phyloP scores from a whole-genome alignment of 1,140 invertebrate species.

The Cydia strobilella region DNA sequence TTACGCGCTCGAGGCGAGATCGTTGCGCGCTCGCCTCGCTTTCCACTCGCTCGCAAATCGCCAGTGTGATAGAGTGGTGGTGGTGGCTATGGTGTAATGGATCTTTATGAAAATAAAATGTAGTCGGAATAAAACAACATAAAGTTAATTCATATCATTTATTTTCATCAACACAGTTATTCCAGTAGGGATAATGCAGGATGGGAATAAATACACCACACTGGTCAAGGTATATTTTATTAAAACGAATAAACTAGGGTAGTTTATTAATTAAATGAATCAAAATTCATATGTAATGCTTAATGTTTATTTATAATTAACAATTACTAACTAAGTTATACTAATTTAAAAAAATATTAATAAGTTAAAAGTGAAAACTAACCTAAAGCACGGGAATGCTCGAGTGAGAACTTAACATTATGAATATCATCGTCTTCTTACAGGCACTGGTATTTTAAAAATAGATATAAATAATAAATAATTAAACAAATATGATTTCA shows the following conservation, averaged over 20 bases:
- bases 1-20: too few relatives aligned
- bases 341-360: constrained; percentile 34
- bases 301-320: constrained; percentile 27
- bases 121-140: constrained; percentile 64
- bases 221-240: constrained; percentile 60
- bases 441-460: constrained; percentile 67
- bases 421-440: constrained; percentile 74
- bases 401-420: constrained; percentile 55
- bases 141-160: constrained; percentile 57
- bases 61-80: too few relatives aligned
- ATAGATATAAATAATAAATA: constrained; percentile 40
- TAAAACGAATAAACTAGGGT: constrained; percentile 43
- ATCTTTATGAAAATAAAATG: neutral
- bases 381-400: constrained; percentile 56
- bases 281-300: constrained; percentile 34
- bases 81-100: neutral
- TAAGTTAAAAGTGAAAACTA: constrained; percentile 39
- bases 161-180: constrained; percentile 47
- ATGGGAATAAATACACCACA: constrained; percentile 58
- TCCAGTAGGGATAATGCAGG: constrained; percentile 48
- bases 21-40: too few relatives aligned
- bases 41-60: too few relatives aligned
- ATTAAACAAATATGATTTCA: constrained; percentile 30
- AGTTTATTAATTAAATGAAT: constrained; percentile 42
- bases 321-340: constrained; percentile 31